These are phyloP conservation scores for Albula goreensis DNA, from an alignment of 2,113 vertebrate genomes.

Conservation along the genomic window DNA sequence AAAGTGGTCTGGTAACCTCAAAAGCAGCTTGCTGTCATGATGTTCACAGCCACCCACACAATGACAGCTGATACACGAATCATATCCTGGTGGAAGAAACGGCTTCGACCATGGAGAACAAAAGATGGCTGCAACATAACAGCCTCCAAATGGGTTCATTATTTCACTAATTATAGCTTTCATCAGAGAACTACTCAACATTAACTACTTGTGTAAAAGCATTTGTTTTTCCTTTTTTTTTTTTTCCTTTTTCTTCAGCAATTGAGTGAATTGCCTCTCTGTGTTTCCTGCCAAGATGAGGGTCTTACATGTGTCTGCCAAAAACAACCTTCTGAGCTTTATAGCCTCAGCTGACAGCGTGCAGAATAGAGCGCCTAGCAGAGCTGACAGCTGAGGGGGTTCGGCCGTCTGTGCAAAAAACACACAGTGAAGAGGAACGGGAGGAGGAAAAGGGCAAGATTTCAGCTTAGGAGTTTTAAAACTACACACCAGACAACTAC, in stretches of 20 bases:
- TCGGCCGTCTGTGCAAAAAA: neutral
- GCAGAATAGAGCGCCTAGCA: neutral
- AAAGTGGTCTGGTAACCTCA: neutral
- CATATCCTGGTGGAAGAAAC: neutral
- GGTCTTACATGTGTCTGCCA: neutral
- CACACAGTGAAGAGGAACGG: neutral
- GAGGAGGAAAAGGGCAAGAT: neutral
- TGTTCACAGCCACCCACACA: neutral
- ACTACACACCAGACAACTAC: no score
- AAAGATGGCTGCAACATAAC: neutral
- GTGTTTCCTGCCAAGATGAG: constrained; percentile 12
- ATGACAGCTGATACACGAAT: neutral
- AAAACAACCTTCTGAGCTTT: neutral
- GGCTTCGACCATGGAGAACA: neutral
- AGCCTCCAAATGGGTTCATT: neutral
- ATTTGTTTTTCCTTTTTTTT: neutral
- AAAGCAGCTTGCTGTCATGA: neutral
- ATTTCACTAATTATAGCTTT: constrained; percentile 10
- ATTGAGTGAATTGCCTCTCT: constrained; percentile 5
- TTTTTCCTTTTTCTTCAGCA: neutral
- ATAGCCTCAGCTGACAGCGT: neutral
- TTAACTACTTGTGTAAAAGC: neutral
- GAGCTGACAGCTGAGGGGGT: neutral
- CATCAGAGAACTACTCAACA: neutral
- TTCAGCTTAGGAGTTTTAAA: neutral